A percentile compares a stretch with the other conserved stretches of the same genome.
Evolutionary conservation across 2,113 vertebrate species (phyloP).

Genomic region (Nymphicus hollandicus): DNA sequence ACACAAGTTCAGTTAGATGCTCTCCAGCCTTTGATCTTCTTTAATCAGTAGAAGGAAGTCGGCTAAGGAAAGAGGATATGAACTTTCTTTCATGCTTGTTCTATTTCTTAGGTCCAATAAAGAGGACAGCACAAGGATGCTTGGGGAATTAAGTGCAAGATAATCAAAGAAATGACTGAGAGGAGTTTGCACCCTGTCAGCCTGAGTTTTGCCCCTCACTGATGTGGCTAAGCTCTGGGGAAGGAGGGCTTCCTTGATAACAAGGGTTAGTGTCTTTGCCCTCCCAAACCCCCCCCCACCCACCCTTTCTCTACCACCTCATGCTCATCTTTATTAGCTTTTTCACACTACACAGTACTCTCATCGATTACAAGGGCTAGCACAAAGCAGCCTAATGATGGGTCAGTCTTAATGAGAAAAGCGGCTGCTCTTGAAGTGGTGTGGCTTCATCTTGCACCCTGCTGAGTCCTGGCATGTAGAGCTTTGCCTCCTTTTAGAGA

Average conservation of each 20-base stretch:
- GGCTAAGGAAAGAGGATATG: background rate
- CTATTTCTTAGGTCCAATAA: constrained; percentile 8
- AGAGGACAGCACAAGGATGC: background rate
- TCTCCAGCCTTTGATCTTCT: constrained; percentile 13
- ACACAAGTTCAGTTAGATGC: background rate
- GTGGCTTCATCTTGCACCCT: constrained; percentile 74
- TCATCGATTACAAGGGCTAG: constrained; percentile 88
- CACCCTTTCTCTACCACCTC: constrained; percentile 17
- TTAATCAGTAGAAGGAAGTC: constrained; percentile 17
- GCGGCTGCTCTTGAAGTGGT: constrained; percentile 77
- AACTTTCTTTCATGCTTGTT: constrained; percentile 10
- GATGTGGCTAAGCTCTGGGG: background rate
- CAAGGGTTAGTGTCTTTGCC: constrained; percentile 18
- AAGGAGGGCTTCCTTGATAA: constrained; percentile 1
- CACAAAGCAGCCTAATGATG: constrained; percentile 87
- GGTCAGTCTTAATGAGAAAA: constrained; percentile 92
- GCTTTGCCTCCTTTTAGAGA: constrained; percentile 79
- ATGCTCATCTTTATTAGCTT: constrained; percentile 66
- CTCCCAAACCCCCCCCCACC: background rate
- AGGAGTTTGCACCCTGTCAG: constrained; percentile 14
- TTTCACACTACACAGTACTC: constrained; percentile 72
- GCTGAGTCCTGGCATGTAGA: constrained; percentile 81
- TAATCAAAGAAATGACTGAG: constrained; percentile 32
- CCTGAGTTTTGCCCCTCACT: background rate
- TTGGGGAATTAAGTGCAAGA: background rate